phyloP scores from a whole-genome alignment of 2,888 invertebrate genomes.

The Latrodectus elegans region DNA sequence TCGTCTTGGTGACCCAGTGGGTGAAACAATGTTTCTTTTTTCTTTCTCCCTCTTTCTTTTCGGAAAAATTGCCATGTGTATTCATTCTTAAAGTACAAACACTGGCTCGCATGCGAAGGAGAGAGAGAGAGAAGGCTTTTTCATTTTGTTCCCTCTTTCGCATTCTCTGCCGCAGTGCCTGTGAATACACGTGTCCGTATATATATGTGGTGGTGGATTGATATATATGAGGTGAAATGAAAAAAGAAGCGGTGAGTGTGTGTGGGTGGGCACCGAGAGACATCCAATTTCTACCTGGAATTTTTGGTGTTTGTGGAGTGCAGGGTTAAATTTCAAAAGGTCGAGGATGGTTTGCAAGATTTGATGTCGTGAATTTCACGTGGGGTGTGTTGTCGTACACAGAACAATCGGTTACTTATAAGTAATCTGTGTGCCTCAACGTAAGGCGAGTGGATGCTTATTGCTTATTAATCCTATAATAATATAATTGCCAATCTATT shows the following conservation, averaged over 20 bases:
- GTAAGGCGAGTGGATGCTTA: too few species aligned
- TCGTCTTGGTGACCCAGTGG: conserved; percentile 17
- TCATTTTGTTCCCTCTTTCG: conserved; percentile 23
- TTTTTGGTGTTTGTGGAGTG: neutral
- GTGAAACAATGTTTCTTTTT: neutral
- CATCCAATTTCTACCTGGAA: conserved; percentile 58
- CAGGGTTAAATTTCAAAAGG: too few species aligned
- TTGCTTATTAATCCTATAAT: too few species aligned
- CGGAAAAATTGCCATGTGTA: conserved; percentile 32
- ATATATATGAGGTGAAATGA: conserved; percentile 13
- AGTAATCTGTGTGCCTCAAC: too few species aligned
- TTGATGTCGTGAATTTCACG: too few species aligned
- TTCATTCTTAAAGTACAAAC: conserved; percentile 32
- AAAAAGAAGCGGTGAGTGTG: conserved; percentile 13
- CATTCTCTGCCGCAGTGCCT: neutral
- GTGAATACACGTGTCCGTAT: neutral
- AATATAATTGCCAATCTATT: too few species aligned
- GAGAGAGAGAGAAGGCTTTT: conserved; percentile 6
- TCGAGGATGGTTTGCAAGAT: too few species aligned
- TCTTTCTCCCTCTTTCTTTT: neutral
- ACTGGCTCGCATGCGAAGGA: neutral
- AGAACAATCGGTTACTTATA: too few species aligned
- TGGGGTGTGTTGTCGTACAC: too few species aligned
- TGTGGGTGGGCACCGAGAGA: neutral
- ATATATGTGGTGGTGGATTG: conserved; percentile 36